A percentile compares a stretch with the other conserved stretches of the same genome.
phyloP scores from a whole-genome alignment of 1,140 invertebrate species.

The Nomia melanderi region DNA sequence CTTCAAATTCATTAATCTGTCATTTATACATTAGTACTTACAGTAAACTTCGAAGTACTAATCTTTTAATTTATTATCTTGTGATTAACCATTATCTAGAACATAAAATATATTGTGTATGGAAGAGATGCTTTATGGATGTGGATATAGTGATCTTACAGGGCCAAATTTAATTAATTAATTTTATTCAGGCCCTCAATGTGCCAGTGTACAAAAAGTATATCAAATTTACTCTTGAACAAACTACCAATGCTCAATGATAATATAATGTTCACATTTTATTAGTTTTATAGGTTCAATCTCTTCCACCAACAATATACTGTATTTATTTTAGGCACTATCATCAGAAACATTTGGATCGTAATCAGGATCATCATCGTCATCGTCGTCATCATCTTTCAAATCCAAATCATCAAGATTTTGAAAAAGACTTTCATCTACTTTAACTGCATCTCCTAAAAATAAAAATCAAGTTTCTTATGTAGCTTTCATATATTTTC shows the following conservation, averaged over 20 bases:
- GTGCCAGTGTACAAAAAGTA: not conserved
- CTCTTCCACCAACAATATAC: conserved; percentile 4
- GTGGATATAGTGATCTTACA: not conserved
- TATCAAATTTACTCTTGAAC: not conserved
- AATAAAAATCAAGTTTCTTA: conserved; percentile 56
- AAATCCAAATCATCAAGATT: conserved; percentile 94
- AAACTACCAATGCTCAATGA: not conserved
- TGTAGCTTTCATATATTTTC: not conserved
- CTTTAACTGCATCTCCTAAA: conserved; percentile 92
- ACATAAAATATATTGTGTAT: not conserved
- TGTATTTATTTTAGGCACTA: conserved; percentile 65
- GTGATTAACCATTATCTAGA: conserved; percentile 14
- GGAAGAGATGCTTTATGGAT: not conserved
- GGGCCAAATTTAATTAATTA: not conserved
- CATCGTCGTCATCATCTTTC: conserved; percentile 90
- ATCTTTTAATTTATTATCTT: not conserved
- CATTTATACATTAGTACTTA: conserved; percentile 20
- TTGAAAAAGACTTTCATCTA: conserved; percentile 97
- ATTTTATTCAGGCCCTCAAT: not conserved
- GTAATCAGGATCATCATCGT: conserved; percentile 84
- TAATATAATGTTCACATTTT: not conserved
- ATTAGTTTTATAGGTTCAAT: not conserved
- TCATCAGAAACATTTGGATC: conserved; percentile 76
- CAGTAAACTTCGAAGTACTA: conserved; percentile 27
- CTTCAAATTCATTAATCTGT: not conserved